A percentile compares a stretch with the other conserved stretches of the same genome.
Conservation (phyloP, 2,888 invertebrate species). For the Apotomis capreana region DNA sequence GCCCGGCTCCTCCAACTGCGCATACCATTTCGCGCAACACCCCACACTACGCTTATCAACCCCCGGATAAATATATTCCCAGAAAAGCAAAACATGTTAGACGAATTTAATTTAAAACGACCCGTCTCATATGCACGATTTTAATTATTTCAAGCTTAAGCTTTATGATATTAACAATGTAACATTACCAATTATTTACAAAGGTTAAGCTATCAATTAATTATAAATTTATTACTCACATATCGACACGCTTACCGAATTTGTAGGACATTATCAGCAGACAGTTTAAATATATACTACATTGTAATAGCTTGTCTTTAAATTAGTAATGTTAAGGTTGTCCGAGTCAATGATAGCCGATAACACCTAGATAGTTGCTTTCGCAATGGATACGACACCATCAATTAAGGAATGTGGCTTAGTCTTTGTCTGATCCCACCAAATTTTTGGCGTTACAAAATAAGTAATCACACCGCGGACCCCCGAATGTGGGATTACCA, state of each 20-base stretch:
- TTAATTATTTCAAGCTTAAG: background rate
- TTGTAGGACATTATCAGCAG: background rate
- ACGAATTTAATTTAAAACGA: constrained; percentile 1
- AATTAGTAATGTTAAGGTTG: constrained; percentile 27
- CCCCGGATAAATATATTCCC: constrained; percentile 42
- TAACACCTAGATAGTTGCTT: constrained; percentile 6
- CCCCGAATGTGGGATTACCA: background rate
- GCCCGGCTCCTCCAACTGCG: constrained; percentile 48
- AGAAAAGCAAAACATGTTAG: constrained; percentile 5
- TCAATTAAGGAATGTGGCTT: background rate
- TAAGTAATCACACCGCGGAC: no score
- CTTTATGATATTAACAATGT: background rate
- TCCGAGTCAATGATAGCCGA: constrained; percentile 13
- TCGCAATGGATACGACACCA: background rate
- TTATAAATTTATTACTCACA: background rate
- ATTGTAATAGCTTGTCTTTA: constrained; percentile 5
- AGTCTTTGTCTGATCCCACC: no score
- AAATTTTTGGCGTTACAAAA: no score
- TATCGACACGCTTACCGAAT: background rate
- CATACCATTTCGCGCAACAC: constrained; percentile 53
- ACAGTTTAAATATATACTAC: background rate
- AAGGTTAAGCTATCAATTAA: background rate
- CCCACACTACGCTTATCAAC: constrained; percentile 41
- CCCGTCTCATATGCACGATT: background rate
- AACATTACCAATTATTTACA: no score